Conservation (phyloP, 2,797 vertebrate genomes). For the Sciurus carolinensis region DNA sequence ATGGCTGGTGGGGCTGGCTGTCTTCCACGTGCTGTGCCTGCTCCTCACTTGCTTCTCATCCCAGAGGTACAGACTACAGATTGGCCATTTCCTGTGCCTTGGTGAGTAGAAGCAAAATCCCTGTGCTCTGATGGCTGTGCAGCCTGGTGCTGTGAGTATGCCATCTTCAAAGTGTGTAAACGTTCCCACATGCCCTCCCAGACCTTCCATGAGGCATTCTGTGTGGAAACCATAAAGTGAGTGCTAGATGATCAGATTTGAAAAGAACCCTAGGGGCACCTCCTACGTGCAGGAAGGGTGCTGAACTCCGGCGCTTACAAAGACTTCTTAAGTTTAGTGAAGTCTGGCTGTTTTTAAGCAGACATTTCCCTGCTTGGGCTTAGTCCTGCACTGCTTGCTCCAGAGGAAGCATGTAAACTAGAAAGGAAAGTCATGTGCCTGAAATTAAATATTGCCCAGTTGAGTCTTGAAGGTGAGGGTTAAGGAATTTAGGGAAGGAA, state of each 20-base stretch:
- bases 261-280: background rate
- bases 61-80: constrained; percentile 93
- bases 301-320: too few species aligned
- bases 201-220: accelerated
- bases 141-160: accelerated
- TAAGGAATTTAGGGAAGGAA: background rate
- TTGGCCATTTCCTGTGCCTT: constrained; percentile 94
- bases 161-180: background rate
- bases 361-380: background rate
- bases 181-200: background rate
- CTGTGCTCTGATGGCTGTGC: accelerated
- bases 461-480: background rate
- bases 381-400: background rate
- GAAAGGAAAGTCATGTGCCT: background rate
- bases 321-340: background rate
- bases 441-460: background rate
- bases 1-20: constrained; percentile 93
- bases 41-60: constrained; percentile 92
- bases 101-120: constrained; percentile 89
- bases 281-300: too few species aligned
- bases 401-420: background rate
- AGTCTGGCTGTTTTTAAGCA: background rate
- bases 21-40: constrained; percentile 94
- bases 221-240: background rate
- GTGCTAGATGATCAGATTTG: background rate